Evolutionary conservation across 2,888 invertebrate genomes (phyloP).

Genomic region (Tipula helvola): DNA sequence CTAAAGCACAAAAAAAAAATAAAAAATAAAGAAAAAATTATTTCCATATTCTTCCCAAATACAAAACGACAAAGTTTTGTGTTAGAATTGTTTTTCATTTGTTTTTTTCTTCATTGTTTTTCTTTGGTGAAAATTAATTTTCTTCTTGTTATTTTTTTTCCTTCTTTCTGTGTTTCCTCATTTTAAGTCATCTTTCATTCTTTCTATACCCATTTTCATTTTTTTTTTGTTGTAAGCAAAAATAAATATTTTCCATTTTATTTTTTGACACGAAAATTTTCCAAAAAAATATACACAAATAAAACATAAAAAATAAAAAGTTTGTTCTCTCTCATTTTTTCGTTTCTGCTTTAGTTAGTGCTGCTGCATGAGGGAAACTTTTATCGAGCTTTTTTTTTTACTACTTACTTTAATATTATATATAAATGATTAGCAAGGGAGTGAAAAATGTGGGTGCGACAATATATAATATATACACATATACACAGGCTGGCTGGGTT

Average conservation of each 20-base stretch:
- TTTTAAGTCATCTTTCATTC: neutral
- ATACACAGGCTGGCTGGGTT: neutral
- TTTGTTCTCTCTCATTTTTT: neutral
- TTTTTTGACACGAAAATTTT: neutral
- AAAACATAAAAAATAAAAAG: neutral
- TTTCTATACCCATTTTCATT: neutral
- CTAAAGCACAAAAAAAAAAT: neutral
- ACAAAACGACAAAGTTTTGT: neutral
- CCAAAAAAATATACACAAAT: neutral
- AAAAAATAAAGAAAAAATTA: neutral
- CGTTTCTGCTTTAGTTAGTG: neutral
- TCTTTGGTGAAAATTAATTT: slow-evolving; percentile 4
- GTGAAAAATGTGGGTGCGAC: neutral
- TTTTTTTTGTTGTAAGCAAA: neutral
- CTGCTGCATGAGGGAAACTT: neutral
- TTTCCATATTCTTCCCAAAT: neutral
- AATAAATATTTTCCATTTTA: neutral
- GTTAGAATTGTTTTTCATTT: neutral
- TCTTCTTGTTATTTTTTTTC: neutral
- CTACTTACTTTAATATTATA: neutral
- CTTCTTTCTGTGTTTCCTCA: neutral
- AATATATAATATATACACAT: neutral
- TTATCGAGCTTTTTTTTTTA: neutral
- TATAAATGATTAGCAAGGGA: neutral
- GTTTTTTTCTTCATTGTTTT: neutral